A percentile compares a stretch with the other conserved stretches of the same genome.
Evolutionary conservation across 2,797 vertebrate genomes (phyloP).

Genomic region (Catostomus latipinnis): DNA sequence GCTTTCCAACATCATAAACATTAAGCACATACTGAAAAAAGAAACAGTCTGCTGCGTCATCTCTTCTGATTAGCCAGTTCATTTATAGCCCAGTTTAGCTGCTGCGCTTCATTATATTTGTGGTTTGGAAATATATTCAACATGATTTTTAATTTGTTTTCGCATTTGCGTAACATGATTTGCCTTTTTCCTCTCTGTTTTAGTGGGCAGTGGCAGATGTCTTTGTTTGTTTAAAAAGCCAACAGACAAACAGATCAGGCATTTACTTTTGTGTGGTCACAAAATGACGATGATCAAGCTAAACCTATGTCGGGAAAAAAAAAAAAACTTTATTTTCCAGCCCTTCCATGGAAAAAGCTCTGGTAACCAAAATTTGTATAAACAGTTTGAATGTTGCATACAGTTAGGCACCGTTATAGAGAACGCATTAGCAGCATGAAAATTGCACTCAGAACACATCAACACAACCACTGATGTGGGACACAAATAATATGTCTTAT

Average conservation of each 20-base stretch:
- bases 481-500: conserved; percentile 23
- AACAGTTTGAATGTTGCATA: conserved; percentile 49
- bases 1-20: conserved; percentile 22
- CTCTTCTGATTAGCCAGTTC: too few relatives aligned
- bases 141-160: conserved; percentile 15
- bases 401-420: conserved; percentile 41
- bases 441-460: conserved; percentile 53
- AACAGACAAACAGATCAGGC: conserved; percentile 28
- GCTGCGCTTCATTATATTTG: conserved; percentile 31
- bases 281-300: conserved; percentile 50
- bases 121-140: conserved; percentile 22
- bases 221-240: conserved; percentile 28
- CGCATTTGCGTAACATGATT: conserved; percentile 5
- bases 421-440: conserved; percentile 43
- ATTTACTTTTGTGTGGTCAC: conserved; percentile 37
- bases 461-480: conserved; percentile 22
- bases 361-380: conserved; percentile 40
- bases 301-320: conserved; percentile 32
- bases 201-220: neutral
- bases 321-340: conserved; percentile 44
- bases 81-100: neutral
- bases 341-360: conserved; percentile 43
- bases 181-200: neutral
- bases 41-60: neutral
- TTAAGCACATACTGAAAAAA: conserved; percentile 3